A percentile compares a stretch with the other conserved stretches of the same genome.
Evolutionary conservation across 2,113 vertebrate species (phyloP).

Genomic region (Podarcis muralis): DNA sequence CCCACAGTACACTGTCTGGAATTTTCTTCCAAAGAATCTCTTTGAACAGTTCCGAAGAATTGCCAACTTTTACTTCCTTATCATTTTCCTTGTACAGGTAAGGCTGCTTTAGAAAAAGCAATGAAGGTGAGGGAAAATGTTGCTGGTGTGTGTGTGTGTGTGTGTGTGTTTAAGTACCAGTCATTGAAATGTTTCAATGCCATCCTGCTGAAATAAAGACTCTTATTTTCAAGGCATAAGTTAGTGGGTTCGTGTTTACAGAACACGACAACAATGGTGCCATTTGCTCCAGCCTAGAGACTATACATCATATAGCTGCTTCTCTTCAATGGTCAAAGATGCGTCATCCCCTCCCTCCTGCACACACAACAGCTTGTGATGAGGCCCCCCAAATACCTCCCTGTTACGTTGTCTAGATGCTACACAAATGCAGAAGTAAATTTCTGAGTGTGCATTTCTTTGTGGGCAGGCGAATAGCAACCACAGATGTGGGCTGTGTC

Average conservation of each 20-base stretch:
- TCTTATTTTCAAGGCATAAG: background rate
- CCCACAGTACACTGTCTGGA: conserved; percentile 95
- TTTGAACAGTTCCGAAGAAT: conserved; percentile 99
- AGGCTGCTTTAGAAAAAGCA: conserved; percentile 53
- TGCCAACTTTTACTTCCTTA: conserved; percentile 99
- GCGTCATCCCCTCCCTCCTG: background rate
- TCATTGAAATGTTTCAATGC: background rate
- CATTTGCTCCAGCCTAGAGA: background rate
- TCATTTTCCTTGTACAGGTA: conserved; percentile 99
- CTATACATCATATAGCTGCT: background rate
- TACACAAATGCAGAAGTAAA: background rate
- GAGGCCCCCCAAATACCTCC: background rate
- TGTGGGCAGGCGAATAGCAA: too few relatives aligned
- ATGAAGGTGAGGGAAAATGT: rapidly evolving
- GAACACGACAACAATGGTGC: background rate
- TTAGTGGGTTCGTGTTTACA: background rate
- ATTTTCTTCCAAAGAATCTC: conserved; percentile 98
- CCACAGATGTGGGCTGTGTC: background rate
- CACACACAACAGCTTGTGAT: background rate
- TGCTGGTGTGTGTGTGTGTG: background rate
- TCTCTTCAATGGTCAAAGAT: background rate
- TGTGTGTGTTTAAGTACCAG: background rate
- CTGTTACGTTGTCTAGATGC: background rate
- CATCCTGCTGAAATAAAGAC: background rate
- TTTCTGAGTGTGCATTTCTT: background rate